These are phyloP conservation scores for Apodemia zela DNA, from an alignment of 2,888 invertebrate species.

Conservation along the genomic window DNA sequence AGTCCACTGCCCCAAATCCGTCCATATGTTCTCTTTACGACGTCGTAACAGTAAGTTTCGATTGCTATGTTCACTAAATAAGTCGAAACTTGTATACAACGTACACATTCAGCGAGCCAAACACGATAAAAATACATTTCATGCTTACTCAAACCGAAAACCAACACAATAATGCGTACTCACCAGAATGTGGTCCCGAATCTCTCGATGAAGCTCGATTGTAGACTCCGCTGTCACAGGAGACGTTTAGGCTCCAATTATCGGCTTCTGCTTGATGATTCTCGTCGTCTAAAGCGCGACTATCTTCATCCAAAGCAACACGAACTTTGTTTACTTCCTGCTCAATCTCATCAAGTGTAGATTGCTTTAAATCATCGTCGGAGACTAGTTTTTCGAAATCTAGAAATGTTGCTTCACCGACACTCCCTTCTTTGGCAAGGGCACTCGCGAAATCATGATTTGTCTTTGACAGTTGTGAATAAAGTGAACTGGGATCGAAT, in stretches of 20 bases:
- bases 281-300: constrained; percentile 72
- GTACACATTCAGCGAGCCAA: constrained; percentile 42
- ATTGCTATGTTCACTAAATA: constrained; percentile 52
- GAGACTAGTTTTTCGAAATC: constrained; percentile 64
- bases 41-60: constrained; percentile 46
- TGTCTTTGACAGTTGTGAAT: constrained; percentile 45
- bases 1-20: constrained; percentile 49
- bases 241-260: constrained; percentile 77
- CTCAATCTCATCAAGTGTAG: constrained; percentile 72
- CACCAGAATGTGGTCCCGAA: constrained; percentile 76
- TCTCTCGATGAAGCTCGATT: constrained; percentile 80
- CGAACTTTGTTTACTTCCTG: constrained; percentile 75
- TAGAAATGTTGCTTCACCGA: constrained; percentile 70
- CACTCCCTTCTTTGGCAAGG: constrained; percentile 61
- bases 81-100: constrained; percentile 50
- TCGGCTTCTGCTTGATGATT: constrained; percentile 68
- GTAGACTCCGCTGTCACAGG: constrained; percentile 81
- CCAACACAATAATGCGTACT: constrained; percentile 38
- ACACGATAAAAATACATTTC: constrained; percentile 61
- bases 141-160: constrained; percentile 45
- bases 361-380: constrained; percentile 55
- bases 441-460: constrained; percentile 50
- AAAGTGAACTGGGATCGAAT: constrained; percentile 49
- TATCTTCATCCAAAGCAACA: constrained; percentile 70
- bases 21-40: constrained; percentile 57